Conservation (phyloP, 2,888 invertebrate species). For the Coremacera marginata region DNA sequence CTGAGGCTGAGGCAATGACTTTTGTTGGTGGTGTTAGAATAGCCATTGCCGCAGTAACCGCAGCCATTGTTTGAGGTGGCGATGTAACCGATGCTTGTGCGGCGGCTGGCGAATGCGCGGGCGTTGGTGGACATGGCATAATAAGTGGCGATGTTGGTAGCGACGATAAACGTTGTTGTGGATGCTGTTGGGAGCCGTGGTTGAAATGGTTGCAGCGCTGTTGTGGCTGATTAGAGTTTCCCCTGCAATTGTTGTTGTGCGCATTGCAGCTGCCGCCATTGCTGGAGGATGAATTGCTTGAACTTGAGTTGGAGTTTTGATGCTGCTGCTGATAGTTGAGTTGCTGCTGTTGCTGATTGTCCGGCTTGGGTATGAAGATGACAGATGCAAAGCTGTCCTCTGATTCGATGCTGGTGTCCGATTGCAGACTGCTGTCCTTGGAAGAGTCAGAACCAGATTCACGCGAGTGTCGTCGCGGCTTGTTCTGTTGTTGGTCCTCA, state of each 20-base stretch:
- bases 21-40: conserved; percentile 62
- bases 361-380: conserved; percentile 89
- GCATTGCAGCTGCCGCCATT: conserved; percentile 54
- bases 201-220: conserved; percentile 46
- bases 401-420: conserved; percentile 93
- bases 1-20: conserved; percentile 26
- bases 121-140: conserved; percentile 69
- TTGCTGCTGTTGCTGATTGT: conserved; percentile 69
- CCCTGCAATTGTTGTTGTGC: conserved; percentile 16
- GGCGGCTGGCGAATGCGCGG: conserved; percentile 68
- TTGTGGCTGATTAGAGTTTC: conserved; percentile 31
- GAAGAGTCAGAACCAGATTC: conserved; percentile 92
- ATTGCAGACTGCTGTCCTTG: conserved; percentile 90
- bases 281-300: conserved; percentile 66
- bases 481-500: conserved; percentile 62
- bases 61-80: conserved; percentile 64
- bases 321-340: conserved; percentile 63
- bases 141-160: conserved; percentile 80
- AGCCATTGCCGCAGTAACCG: conserved; percentile 66
- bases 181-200: conserved; percentile 39
- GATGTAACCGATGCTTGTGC: conserved; percentile 62
- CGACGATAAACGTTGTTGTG: conserved; percentile 70
- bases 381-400: conserved; percentile 95
- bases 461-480: conserved; percentile 80
- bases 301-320: conserved; percentile 65